Evolutionary conservation across 2,888 invertebrate genomes (phyloP).

Genomic region (Gnatocerus cornutus): DNA sequence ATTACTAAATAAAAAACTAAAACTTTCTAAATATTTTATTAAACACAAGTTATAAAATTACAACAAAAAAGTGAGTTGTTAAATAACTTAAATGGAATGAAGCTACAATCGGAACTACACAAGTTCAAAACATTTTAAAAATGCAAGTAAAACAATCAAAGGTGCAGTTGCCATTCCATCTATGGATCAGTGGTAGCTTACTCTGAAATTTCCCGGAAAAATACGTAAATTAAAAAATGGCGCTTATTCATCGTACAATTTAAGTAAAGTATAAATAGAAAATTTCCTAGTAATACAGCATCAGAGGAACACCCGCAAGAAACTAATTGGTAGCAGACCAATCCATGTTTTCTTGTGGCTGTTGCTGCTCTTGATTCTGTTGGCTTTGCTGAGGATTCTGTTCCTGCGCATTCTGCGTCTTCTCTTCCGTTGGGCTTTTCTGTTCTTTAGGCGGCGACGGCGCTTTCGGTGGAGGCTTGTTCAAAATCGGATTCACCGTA

Average conservation of each 20-base stretch:
- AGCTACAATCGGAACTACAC: slow-evolving; percentile 50
- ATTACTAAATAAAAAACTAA: slow-evolving; percentile 49
- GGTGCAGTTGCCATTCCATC: slow-evolving; percentile 33
- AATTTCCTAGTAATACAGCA: slow-evolving; percentile 35
- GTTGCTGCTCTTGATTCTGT: slow-evolving; percentile 44
- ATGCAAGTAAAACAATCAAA: slow-evolving; percentile 36
- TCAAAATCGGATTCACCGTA: slow-evolving; percentile 83
- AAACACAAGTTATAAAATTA: slow-evolving; percentile 56
- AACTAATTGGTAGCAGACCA: slow-evolving; percentile 55
- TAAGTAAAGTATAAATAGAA: slow-evolving; percentile 49
- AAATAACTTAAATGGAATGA: slow-evolving; percentile 57
- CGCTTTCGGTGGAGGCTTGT: slow-evolving; percentile 92
- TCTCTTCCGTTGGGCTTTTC: slow-evolving; percentile 58
- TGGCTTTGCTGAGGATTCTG: slow-evolving; percentile 45
- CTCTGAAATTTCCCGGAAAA: slow-evolving; percentile 3
- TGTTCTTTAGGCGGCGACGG: slow-evolving; percentile 75
- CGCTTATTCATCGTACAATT: slow-evolving; percentile 27
- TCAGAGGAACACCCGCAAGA: slow-evolving; percentile 19
- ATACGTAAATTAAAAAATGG: slow-evolving; percentile 17
- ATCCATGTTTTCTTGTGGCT: slow-evolving; percentile 59
- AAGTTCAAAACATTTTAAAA: slow-evolving; percentile 31
- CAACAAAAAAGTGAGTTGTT: slow-evolving; percentile 51
- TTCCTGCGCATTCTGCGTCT: slow-evolving; percentile 46
- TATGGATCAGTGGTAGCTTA: slow-evolving; percentile 11
- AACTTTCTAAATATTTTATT: slow-evolving; percentile 57